Conservation (phyloP, 2,113 vertebrate genomes). For the Xenopus tropicalis region UCB_Xtro_10.0 CM004451.2:53333501-53334000, state of each 20-base stretch:
- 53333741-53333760: slow-evolving; percentile 9
- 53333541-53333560: too few species aligned
- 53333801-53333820: slow-evolving; percentile 36
- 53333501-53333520: too few species aligned
- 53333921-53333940: slow-evolving; percentile 11
- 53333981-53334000: slow-evolving; percentile 16
- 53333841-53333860: slow-evolving; percentile 14
- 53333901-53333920: neutral
- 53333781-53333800: slow-evolving; percentile 18
- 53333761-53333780: slow-evolving; percentile 30
- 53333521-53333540: too few species aligned
- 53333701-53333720: slow-evolving; percentile 22
- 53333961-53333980: slow-evolving; percentile 8
- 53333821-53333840: slow-evolving; percentile 21
- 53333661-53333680: neutral
- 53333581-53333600: neutral
- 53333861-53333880: slow-evolving; percentile 3
- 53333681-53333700: slow-evolving; percentile 19
- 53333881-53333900: slow-evolving; percentile 17
- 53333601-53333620: neutral
- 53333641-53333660: neutral
- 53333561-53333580: too few species aligned
- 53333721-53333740: slow-evolving; percentile 20
- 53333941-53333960: slow-evolving; percentile 3
- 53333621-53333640: neutral